These are phyloP conservation scores for Hypomecis punctinalis DNA, from an alignment of 2,888 invertebrate species.

Conservation along the genomic window DNA sequence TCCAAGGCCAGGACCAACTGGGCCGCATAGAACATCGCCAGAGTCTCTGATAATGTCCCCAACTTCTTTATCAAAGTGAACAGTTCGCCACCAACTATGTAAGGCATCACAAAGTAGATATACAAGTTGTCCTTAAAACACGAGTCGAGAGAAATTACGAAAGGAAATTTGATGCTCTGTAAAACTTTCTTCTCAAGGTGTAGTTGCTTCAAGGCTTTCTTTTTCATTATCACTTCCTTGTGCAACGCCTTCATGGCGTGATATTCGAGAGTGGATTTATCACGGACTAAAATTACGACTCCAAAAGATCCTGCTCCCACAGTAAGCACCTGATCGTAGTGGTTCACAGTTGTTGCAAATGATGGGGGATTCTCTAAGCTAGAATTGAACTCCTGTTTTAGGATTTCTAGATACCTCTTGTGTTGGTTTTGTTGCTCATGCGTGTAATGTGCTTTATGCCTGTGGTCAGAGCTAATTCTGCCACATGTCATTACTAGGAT, in stretches of 20 bases:
- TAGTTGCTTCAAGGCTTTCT: constrained; percentile 93
- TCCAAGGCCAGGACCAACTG: constrained; percentile 95
- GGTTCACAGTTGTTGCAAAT: constrained; percentile 67
- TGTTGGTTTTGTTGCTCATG: constrained; percentile 58
- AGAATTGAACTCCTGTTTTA: constrained; percentile 65
- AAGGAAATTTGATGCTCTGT: constrained; percentile 92
- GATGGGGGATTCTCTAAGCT: constrained; percentile 43
- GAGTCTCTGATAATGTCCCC: constrained; percentile 87
- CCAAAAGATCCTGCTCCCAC: constrained; percentile 95
- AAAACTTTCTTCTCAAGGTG: constrained; percentile 94
- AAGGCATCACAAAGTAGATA: constrained; percentile 92
- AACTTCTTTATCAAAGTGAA: constrained; percentile 88
- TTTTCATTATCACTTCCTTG: constrained; percentile 92
- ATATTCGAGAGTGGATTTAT: constrained; percentile 85
- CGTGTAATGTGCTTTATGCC: constrained; percentile 46
- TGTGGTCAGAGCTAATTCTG: constrained; percentile 42
- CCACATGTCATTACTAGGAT: constrained; percentile 50
- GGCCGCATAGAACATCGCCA: constrained; percentile 94
- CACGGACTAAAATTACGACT: constrained; percentile 89
- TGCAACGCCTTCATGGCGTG: constrained; percentile 95
- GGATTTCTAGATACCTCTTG: constrained; percentile 59
- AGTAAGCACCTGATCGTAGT: constrained; percentile 90
- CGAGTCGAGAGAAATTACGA: constrained; percentile 91
- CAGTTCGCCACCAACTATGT: constrained; percentile 93
- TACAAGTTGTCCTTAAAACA: constrained; percentile 93